Base-by-base conservation (phyloP, 2,797 vertebrate genomes). In the Galagoides demidoff region DNA sequence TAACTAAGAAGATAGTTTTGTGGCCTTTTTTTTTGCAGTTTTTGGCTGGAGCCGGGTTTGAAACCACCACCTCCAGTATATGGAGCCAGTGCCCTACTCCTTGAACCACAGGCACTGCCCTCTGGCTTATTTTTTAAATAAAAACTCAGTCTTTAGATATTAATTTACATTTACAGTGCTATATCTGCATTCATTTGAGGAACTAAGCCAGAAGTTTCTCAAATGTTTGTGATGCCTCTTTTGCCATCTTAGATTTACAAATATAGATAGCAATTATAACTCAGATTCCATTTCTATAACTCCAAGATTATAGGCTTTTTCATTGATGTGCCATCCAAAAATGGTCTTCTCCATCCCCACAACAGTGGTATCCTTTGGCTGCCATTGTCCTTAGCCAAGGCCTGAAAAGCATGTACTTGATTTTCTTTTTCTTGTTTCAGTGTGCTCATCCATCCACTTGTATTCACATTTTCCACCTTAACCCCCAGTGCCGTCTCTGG, bases 81-180 rank as follows among this genome's bases (percentile, higher is more conserved):
- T 43, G 39, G 39, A 43, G 39, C 39, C 39, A 43, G 39, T 6
- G 39, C 39, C 39, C 39, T 43, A 6, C 39, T 43, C 39, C 39
- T 43, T 43, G 39, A 43, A 43, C 39, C 39, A 43, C 39, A 43
- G 39, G 39, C 39, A 43, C 39, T 43, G 39, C 39, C 39, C 39
- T 43, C 39, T 43, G 6, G 11, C 34, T 43, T 89, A 22, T 63
- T 52, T 27, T 82, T 88, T 76, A 94, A 91, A 87, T 89, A 79
- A 68, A 97, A 97, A 43, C n/a, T 89, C 31, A 57, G 29, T 55
- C 64, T 93, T 94, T 94, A 85, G 39, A 82, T 85, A 55, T 85
- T 90, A 93, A 78, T 85, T 96, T 95, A 14, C 19, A 66, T 76
- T 78, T 86, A 45, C 14, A 83, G 61, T 77, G 77, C 20, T 85